Evolutionary conservation across 2,888 invertebrate genomes (phyloP).

Genomic region (Diadegma fenestrale): DNA sequence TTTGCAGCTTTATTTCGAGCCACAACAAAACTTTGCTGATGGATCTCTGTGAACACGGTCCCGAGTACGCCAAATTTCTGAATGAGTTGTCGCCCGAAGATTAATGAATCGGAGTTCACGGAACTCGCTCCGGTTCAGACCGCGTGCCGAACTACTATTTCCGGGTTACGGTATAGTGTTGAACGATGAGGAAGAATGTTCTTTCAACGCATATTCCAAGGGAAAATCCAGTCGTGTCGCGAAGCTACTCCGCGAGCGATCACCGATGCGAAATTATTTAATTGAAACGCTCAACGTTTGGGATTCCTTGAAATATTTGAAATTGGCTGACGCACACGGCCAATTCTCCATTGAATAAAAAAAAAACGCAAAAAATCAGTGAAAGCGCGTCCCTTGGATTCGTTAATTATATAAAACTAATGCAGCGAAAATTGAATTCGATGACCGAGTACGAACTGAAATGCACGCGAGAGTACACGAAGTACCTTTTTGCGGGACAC

Average conservation of each 20-base stretch:
- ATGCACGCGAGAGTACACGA: neutral
- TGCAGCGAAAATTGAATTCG: neutral
- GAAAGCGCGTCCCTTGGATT: too few species aligned
- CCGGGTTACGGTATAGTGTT: neutral
- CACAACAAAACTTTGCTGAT: neutral
- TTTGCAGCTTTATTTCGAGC: constrained; percentile 1
- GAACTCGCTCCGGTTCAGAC: neutral
- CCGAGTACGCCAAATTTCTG: neutral
- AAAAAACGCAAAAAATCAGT: too few species aligned
- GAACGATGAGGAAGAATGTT: neutral
- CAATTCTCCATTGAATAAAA: neutral
- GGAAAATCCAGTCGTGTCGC: neutral
- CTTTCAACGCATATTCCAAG: neutral
- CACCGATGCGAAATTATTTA: neutral
- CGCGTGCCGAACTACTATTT: neutral
- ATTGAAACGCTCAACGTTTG: neutral
- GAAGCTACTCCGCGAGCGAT: neutral
- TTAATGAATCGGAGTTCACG: constrained; percentile 10
- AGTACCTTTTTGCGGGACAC: neutral
- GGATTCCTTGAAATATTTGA: neutral
- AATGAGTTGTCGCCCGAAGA: constrained; percentile 1
- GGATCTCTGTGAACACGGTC: constrained; percentile 3
- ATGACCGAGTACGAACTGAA: neutral
- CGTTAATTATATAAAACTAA: neutral
- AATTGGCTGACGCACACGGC: neutral